Conservation (phyloP, 2,797 vertebrate genomes). For the Microtus californicus region DNA sequence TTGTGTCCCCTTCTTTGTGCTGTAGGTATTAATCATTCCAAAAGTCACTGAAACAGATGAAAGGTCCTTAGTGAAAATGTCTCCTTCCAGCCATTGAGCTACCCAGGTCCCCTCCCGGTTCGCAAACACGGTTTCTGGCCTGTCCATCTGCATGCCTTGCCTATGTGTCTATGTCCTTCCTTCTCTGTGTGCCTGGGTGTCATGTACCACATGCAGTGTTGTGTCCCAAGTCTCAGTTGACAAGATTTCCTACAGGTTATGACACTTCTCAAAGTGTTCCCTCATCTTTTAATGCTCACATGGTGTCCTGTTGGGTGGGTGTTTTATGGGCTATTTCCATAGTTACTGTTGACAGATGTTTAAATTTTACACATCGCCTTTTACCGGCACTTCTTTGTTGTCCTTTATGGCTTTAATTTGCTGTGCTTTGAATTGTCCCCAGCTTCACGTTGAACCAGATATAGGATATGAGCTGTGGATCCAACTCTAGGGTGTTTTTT, state of each 20-base stretch:
- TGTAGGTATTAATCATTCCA: background rate
- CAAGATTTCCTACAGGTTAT: slow-evolving; percentile 28
- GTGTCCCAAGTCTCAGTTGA: background rate
- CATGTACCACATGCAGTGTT: too few relatives aligned
- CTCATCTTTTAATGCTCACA: background rate
- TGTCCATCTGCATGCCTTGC: background rate
- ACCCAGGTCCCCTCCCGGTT: background rate
- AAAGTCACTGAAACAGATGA: background rate
- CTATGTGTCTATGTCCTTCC: background rate
- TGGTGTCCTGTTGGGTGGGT: background rate
- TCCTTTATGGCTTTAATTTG: background rate
- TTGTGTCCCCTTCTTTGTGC: background rate
- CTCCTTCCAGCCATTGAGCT: background rate
- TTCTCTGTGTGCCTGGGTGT: background rate
- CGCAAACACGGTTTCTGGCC: background rate
- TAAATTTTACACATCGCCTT: background rate
- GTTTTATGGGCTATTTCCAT: background rate
- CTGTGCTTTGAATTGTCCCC: slow-evolving; percentile 5
- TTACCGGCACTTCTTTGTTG: background rate
- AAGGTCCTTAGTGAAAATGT: background rate
- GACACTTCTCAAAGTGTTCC: background rate
- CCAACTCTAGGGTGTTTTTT: background rate
- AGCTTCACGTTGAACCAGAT: background rate
- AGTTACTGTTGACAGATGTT: background rate
- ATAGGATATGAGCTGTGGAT: background rate